Evolutionary conservation across 2,113 vertebrate species (phyloP), one percentile per base, ranked within the genome.

Genomic region (Coturnix japonica): DNA sequence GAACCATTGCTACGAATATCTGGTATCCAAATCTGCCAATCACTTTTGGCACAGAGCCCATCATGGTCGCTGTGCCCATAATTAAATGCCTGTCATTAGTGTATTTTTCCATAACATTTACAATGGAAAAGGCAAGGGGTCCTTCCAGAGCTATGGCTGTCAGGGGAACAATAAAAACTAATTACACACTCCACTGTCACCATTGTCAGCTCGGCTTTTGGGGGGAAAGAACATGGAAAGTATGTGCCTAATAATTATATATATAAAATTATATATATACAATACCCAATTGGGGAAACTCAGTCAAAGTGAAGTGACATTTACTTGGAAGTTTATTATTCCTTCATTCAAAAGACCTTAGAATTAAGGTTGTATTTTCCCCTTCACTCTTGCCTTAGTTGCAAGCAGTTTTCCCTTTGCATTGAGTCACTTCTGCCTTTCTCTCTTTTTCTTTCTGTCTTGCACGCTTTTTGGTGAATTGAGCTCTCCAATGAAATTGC

Each of bases 141-240:
- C 93, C 95, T 97, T 94, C 64, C 93, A 94, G 92, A 95, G 91
- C 94, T 97, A 47, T 95, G 94, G 90, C 96, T 97, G 96, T 97
- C 96, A 97, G 71, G 97, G 97, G 97, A 97, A 97, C 96, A 97
- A 97, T 98, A 94, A 96, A 96, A 96, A 96, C 94, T 97, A 98
- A 98, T 98, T 96, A 97, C 96, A 97, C 94, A 97, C 95, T 96
- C 81, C 69, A 43, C 93, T 94, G 57, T 97, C 94, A 96, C 85
- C 75, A 87, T 95, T 97, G 96, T 97, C 94, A 95, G 78, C 66
- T 95, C 64, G 91, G 90, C 93, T 95, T 94, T 94, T 91, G 90
- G 95, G 94, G 96, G 84, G 73, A 96, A 95, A 90, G 88, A 95
- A 59, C 83, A 94, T 61, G 89, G 77, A 41, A 81, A 67, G 82